phyloP scores from a whole-genome alignment of 1,140 invertebrate genomes.

The Adelges cooleyi region DNA sequence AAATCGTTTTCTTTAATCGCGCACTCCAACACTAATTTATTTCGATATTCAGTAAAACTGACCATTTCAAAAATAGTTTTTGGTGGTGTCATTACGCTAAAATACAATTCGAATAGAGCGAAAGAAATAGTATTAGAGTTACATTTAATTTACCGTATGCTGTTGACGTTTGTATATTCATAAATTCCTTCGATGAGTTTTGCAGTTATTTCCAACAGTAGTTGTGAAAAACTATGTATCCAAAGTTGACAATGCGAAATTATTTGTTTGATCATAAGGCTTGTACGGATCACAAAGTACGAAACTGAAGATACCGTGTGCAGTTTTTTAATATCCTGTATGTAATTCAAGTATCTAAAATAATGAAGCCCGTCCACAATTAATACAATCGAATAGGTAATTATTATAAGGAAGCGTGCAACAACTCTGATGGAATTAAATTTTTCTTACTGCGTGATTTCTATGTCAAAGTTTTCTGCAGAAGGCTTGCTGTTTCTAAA shows the following conservation, averaged over 20 bases:
- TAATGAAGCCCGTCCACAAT: too few relatives aligned
- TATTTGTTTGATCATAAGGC: not conserved
- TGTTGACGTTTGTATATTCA: not conserved
- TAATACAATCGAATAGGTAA: too few relatives aligned
- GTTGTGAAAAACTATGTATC: not conserved
- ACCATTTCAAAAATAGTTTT: not conserved
- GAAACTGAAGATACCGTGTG: not conserved
- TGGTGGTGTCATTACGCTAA: not conserved
- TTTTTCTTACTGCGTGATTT: not conserved
- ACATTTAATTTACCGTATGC: not conserved
- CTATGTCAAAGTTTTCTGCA: not conserved
- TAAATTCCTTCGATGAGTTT: not conserved
- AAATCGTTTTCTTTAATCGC: not conserved
- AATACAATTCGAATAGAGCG: too few relatives aligned
- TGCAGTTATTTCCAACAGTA: not conserved
- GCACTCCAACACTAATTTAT: not conserved
- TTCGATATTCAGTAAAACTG: not conserved
- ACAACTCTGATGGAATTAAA: too few relatives aligned
- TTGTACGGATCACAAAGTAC: not conserved
- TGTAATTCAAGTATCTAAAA: not conserved
- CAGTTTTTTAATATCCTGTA: not conserved
- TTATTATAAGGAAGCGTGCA: too few relatives aligned
- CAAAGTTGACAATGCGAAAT: not conserved
- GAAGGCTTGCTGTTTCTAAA: not conserved
- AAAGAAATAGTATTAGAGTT: too few relatives aligned